Conservation (phyloP, 35 echinoderm and acorn worm genomes). For the Strongylocentrotus purpuratus region DNA sequence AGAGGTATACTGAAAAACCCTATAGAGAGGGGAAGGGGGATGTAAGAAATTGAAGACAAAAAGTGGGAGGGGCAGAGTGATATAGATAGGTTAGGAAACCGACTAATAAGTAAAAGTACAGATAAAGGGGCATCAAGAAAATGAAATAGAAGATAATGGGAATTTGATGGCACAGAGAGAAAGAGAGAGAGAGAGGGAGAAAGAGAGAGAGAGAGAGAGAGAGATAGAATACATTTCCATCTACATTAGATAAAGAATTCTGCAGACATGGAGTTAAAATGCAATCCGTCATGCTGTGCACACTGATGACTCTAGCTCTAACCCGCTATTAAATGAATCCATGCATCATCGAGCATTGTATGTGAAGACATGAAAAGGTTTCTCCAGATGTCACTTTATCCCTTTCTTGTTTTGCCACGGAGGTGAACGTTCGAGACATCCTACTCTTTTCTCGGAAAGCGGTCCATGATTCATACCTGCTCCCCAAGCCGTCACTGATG, state of each 20-base stretch:
- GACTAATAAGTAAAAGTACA: too few species aligned
- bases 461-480: neutral
- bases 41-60: too few species aligned
- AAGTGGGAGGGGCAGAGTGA: too few species aligned
- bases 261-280: neutral
- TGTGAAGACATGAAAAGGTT: neutral
- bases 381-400: neutral
- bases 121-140: too few species aligned
- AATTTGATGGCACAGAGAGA: too few species aligned
- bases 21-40: too few species aligned
- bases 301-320: neutral
- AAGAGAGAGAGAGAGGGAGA: neutral
- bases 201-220: neutral
- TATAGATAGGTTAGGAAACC: too few species aligned
- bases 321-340: neutral
- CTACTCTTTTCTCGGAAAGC: neutral
- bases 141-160: too few species aligned
- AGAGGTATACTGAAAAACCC: too few species aligned
- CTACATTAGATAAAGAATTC: neutral
- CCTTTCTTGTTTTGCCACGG: neutral
- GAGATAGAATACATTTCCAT: neutral
- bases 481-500: neutral
- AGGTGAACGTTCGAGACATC: neutral
- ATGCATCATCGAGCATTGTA: neutral
- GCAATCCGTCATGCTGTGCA: neutral